Base-by-base conservation (phyloP, 2,797 vertebrate genomes). In the Antrozous pallidus region DNA sequence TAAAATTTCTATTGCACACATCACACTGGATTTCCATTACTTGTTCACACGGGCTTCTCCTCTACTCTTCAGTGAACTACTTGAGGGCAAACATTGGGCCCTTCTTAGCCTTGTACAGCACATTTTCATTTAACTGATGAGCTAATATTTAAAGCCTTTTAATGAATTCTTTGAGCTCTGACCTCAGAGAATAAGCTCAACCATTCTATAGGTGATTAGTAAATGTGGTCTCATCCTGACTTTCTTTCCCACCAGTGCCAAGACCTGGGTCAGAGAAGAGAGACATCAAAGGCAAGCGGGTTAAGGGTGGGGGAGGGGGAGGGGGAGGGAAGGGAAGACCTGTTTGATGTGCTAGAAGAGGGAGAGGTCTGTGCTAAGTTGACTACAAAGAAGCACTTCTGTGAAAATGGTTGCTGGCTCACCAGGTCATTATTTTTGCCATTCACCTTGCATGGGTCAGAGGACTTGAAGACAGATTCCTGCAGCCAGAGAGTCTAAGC, bases 401-500 rank as follows among this genome's bases (percentile, higher is more conserved):
- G 83, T 71, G 85, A 1, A 80, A 47, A 67, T 86, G 71, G 89
- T 91, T 87, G 47, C 75, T 26, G 56, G 49, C 87, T 91, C 63
- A 6, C 91, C 84, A 84, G 94, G 95, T 94, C 97, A 95, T 89
- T 93, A 65, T 91, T 63, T 86, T 69, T 84, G 89, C 94, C 89
- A 42, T 77, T 94, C 93, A 75, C 95, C 95, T 94, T 91, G 81
- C 81, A 94, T 94, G 95, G 96, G 95, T 97, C 93, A 95, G 80
- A 79, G 90, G 84, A 96, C 95, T 91, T 18, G 95, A 94, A 92
- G 97, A 97, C 94, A 94, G 96, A 97, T 96, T 70, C 80, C 89
- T 13, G 63, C 16, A 94, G 94, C 80, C 94, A 85, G 67, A 49
- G 89, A 95, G 89, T 96, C 92, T 96, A 70, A 93, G 91, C 71